Evolutionary conservation across 1,140 invertebrate species (phyloP).

Genomic region (Adoxophyes honmai): DNA sequence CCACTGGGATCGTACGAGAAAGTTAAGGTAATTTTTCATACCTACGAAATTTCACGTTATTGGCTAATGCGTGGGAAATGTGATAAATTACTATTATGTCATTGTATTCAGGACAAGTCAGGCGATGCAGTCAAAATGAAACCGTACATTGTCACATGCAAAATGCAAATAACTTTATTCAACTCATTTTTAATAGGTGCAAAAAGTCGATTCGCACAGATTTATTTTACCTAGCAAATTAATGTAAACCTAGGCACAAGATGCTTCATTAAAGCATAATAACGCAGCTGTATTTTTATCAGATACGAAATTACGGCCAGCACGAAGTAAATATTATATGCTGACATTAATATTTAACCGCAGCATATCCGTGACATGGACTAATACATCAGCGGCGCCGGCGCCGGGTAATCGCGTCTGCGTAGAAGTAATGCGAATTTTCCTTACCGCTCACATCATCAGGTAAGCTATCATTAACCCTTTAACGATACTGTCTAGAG

Average conservation of each 20-base stretch:
- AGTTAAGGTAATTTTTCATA: slow-evolving; percentile 64
- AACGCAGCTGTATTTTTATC: neutral
- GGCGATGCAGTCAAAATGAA: neutral
- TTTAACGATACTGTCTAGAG: no score
- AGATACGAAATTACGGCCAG: neutral
- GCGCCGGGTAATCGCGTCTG: slow-evolving; percentile 56
- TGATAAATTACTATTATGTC: neutral
- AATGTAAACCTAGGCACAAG: no score
- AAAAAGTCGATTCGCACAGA: no score
- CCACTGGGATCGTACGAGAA: slow-evolving; percentile 70
- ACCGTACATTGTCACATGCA: no score
- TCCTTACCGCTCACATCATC: slow-evolving; percentile 44
- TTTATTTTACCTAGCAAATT: slow-evolving; percentile 7
- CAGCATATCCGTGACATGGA: slow-evolving; percentile 44
- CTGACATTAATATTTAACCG: slow-evolving; percentile 37
- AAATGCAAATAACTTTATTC: no score
- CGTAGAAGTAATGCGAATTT: slow-evolving; percentile 58
- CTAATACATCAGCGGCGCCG: slow-evolving; percentile 64
- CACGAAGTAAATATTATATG: slow-evolving; percentile 17
- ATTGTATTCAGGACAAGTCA: no score
- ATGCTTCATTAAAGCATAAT: neutral
- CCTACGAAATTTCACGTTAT: neutral
- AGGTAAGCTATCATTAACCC: slow-evolving; percentile 68
- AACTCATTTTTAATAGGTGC: no score
- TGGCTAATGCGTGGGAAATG: neutral